These are phyloP conservation scores for Hycleus cichorii DNA, from an alignment of 1,140 invertebrate genomes.

Conservation along the genomic window DNA sequence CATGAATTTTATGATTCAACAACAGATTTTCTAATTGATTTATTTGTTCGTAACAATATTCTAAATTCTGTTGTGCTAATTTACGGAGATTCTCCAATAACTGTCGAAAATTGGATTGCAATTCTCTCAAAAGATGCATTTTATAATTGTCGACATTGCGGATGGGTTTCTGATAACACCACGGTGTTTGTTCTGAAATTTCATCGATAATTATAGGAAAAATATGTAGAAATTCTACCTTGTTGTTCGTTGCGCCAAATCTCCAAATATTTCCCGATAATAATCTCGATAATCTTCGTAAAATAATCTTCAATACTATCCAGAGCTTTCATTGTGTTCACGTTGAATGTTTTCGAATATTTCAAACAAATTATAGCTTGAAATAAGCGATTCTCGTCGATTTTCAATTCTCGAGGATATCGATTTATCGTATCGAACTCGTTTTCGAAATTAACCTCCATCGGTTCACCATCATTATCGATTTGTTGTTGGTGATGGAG, in stretches of 20 bases:
- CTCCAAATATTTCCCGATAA: constrained; percentile 20
- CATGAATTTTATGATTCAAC: constrained; percentile 24
- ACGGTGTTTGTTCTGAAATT: constrained; percentile 4
- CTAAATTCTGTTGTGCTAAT: constrained; percentile 17
- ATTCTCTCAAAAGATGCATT: constrained; percentile 15
- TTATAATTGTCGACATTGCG: constrained; percentile 7
- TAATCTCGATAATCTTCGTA: constrained; percentile 21
- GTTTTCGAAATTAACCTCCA: background rate
- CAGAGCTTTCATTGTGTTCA: background rate
- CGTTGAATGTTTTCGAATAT: background rate
- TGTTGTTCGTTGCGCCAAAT: constrained; percentile 17
- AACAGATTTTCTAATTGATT: constrained; percentile 23
- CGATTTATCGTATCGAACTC: background rate
- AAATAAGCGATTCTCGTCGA: constrained; percentile 11
- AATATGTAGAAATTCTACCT: no score
- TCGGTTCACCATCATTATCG: background rate
- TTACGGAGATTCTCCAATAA: constrained; percentile 19
- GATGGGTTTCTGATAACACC: background rate
- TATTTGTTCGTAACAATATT: constrained; percentile 15
- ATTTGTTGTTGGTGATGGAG: background rate
- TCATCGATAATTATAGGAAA: background rate
- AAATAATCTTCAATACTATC: constrained; percentile 15
- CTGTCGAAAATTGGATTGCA: constrained; percentile 22
- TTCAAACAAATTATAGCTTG: constrained; percentile 16
- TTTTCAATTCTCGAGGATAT: constrained; percentile 3